phyloP scores from a whole-genome alignment of 2,797 vertebrate species.

The Lithobates pipiens region DNA sequence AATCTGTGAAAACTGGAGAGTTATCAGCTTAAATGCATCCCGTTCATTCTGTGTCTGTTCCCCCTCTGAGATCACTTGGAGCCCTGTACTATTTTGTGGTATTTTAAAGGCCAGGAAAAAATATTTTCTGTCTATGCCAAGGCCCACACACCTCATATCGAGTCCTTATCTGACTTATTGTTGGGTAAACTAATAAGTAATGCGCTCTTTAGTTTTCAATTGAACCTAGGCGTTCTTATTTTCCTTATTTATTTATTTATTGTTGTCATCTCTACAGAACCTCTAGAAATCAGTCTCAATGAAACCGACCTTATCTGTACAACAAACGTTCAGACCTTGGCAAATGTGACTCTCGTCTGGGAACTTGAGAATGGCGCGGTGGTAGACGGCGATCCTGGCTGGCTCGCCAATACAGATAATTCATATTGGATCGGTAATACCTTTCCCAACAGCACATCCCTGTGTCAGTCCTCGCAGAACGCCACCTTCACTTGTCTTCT shows the following conservation, averaged over 20 bases:
- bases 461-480: background rate
- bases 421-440: conserved; percentile 6
- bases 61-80: too few species aligned
- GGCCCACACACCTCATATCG: too few species aligned
- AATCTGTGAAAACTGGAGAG: too few species aligned
- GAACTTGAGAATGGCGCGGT: background rate
- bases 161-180: too few species aligned
- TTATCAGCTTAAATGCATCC: too few species aligned
- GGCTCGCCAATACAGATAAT: too few species aligned
- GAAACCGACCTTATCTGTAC: background rate
- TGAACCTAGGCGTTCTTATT: background rate
- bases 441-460: background rate
- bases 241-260: background rate
- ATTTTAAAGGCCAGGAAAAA: too few species aligned
- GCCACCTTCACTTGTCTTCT: background rate
- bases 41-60: too few species aligned
- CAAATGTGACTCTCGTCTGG: conserved; percentile 5
- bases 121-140: too few species aligned
- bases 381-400: background rate
- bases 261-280: background rate
- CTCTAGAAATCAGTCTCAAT: background rate
- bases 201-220: too few species aligned
- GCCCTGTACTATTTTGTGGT: too few species aligned
- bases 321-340: background rate
- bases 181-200: too few species aligned